A percentile compares a stretch with the other conserved stretches of the same genome.
phyloP scores from a whole-genome alignment of 1,140 invertebrate species.

The Papilio polyxenes region DNA sequence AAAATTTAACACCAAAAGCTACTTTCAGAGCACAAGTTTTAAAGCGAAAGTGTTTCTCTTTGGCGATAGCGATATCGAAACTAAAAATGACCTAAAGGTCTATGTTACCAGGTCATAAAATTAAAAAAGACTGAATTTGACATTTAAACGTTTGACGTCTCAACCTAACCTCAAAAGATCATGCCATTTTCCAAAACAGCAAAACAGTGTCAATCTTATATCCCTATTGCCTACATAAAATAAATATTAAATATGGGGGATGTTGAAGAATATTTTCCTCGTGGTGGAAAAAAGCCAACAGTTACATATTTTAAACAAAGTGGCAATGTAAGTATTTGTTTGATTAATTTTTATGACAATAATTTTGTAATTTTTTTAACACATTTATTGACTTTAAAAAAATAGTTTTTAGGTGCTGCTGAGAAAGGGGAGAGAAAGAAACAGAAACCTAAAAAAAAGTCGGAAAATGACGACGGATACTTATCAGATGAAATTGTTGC shows the following conservation, averaged over 20 bases:
- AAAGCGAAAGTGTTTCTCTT: not conserved
- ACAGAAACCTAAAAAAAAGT: conserved; percentile 69
- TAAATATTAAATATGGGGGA: conserved; percentile 58
- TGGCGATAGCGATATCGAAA: too few species aligned
- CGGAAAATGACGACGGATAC: conserved; percentile 73
- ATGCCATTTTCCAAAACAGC: conserved; percentile 35
- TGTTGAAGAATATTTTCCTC: conserved; percentile 78
- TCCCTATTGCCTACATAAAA: conserved; percentile 6
- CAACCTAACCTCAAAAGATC: conserved; percentile 49
- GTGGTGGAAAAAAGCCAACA: conserved; percentile 79
- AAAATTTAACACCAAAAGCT: not conserved
- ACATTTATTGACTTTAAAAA: conserved; percentile 34
- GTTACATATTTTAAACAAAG: conserved; percentile 70
- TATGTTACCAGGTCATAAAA: too few species aligned
- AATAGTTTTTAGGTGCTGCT: conserved; percentile 73
- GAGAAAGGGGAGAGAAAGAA: conserved; percentile 70
- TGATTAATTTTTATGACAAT: not conserved
- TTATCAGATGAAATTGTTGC: conserved; percentile 67
- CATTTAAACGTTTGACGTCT: conserved; percentile 27
- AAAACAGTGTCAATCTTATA: not conserved
- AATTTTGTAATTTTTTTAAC: conserved; percentile 11
- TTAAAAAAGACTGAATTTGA: too few species aligned
- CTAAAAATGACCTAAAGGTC: too few species aligned
- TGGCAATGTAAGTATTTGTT: conserved; percentile 70
- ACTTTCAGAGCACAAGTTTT: not conserved